Evolutionary conservation across 2,888 invertebrate genomes (phyloP).

Genomic region (Callyntrura sp.): DNA sequence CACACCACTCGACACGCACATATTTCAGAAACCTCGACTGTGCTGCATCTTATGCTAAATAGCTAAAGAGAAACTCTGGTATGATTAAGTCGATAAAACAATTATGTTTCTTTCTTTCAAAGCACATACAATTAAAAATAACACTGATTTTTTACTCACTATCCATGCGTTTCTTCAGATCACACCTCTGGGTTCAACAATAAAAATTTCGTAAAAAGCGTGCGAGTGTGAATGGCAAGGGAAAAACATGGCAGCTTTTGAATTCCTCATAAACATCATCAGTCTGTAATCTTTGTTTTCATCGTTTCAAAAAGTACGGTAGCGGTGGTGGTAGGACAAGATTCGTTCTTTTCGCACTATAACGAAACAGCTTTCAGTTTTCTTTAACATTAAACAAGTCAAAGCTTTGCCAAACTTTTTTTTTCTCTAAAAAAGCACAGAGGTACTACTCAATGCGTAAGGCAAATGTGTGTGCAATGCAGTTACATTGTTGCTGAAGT

Average conservation of each 20-base stretch:
- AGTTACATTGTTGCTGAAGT: not conserved
- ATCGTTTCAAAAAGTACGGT: slow-evolving; percentile 9
- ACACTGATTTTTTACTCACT: slow-evolving; percentile 29
- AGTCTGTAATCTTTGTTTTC: slow-evolving; percentile 38
- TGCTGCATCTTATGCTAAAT: not conserved
- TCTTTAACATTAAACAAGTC: slow-evolving; percentile 57
- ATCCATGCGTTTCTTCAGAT: slow-evolving; percentile 50
- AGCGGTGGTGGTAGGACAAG: too few species aligned
- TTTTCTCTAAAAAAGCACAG: slow-evolving; percentile 25
- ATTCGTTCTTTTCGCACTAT: not conserved
- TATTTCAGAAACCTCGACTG: not conserved
- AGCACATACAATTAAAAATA: slow-evolving; percentile 1
- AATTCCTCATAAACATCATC: slow-evolving; percentile 29
- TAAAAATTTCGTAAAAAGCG: slow-evolving; percentile 9
- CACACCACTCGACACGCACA: not conserved
- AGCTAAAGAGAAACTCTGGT: slow-evolving; percentile 42
- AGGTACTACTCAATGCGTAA: not conserved
- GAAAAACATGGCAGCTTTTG: slow-evolving; percentile 46
- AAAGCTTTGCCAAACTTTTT: slow-evolving; percentile 2
- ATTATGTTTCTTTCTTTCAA: slow-evolving; percentile 36
- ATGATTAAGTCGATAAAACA: slow-evolving; percentile 5
- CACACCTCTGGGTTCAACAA: slow-evolving; percentile 28
- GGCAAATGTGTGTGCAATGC: not conserved
- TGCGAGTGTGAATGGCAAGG: slow-evolving; percentile 10
- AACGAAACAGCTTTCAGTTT: slow-evolving; percentile 72